Conservation (phyloP, 2,797 vertebrate species). For the Eidolon dupreanum region DNA sequence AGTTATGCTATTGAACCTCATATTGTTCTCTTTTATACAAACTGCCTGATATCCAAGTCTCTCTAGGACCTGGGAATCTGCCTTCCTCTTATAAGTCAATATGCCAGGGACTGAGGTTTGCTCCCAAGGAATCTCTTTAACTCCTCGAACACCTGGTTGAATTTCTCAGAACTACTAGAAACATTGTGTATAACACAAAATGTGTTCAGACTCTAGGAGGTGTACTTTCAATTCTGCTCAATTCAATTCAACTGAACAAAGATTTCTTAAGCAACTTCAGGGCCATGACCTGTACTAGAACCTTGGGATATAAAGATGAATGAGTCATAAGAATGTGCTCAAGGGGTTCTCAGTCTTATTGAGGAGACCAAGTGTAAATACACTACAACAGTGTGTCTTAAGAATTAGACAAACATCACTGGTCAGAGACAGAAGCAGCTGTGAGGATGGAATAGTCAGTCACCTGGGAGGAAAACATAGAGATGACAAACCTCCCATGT, state of each 20-base stretch:
- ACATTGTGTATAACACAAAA: neutral
- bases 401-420: neutral
- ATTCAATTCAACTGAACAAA: neutral
- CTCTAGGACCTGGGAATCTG: neutral
- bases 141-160: neutral
- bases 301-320: neutral
- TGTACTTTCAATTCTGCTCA: neutral
- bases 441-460: neutral
- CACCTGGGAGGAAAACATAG: neutral
- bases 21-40: neutral
- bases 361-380: neutral
- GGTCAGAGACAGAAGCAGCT: neutral
- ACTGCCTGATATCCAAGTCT: neutral
- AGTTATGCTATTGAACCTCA: neutral
- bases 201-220: neutral
- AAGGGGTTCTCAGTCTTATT: neutral
- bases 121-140: neutral
- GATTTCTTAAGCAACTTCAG: neutral
- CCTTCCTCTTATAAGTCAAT: neutral
- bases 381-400: neutral
- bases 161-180: slow-evolving; percentile 4
- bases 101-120: neutral
- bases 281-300: neutral
- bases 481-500: neutral
- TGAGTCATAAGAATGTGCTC: neutral